Base-by-base conservation (phyloP, 1,140 invertebrate genomes). In the Ceratina calcarata region DNA sequence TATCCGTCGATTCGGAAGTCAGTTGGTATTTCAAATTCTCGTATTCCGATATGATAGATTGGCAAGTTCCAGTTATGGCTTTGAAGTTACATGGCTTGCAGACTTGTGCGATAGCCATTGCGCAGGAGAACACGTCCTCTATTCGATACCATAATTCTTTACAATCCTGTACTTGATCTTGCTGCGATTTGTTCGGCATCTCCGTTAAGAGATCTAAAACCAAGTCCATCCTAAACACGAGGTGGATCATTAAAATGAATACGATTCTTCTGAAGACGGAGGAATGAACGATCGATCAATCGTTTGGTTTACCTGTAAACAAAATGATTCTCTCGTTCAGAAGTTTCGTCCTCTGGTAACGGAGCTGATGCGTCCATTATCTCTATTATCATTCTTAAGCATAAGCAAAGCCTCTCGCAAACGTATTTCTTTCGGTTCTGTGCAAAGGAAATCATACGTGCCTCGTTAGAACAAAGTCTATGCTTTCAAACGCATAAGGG, bases 51-150 rank as follows among this genome's bases (percentile, higher is more conserved):
- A 93, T 91, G 72, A 93, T 92, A 13, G 88, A 89, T 57, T 92
- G 91, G 62, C 91, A 91, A 7, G 90, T 87, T 18, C 90, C 90
- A 8, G 87, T 91, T 64, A 93, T 93, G 3, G 89, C 89, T 71
- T 93, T 91, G 58, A 93, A 93, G 87, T 90, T 92, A n/a, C 89
- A 89, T 16, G 89, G 84, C 16, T 92, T 85, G 84, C 91, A 92
- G 58, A 93, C 90, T 83, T 93, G 93, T 0, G 92, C 92, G 37
- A 93, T 92, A 1, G 89, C 86, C 92, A 93, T 93, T n/a, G 92
- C 91, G 62, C 92, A 89, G 8, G 91, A 90, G 73, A 93, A 92
- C 6, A 92, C 86, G 27, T 93, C 89, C 81, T 93, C 91, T 24
- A 93, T 89, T 73, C 85, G 81, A 3, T 78, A 22, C 91, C 92